Evolutionary conservation across 2,797 vertebrate genomes (phyloP), one percentile per base, ranked within the genome.

Genomic region (Lophotriccus pileatus): DNA sequence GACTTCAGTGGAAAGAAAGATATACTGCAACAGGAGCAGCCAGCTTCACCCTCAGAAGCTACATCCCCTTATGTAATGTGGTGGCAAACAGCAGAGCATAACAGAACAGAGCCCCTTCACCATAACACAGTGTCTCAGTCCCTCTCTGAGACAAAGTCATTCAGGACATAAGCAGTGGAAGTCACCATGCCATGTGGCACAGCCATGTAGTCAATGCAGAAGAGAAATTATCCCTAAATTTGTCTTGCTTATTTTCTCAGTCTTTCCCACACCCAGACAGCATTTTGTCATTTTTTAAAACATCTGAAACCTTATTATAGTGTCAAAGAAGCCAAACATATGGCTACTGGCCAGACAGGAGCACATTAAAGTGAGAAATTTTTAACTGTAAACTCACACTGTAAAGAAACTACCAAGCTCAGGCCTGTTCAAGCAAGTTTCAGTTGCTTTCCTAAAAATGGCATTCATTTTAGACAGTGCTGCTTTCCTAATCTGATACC

Each of bases 51-150:
- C 36, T 78, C 2, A 1, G 17, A 27, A 30, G 52, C 28, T 50
- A 14, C 12, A 21, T 30, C 13, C 9, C 9, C 62, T 32, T 16
- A 39, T 18, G 21, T 27, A 64, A 63, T 0, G 2, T 17, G 14
- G 14, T 23, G 24, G 37, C n/a, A 56, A 86, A 74, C 4, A 62
- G 36, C 37, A 37, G 27, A 12, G 4, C 2, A 1, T 22, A 32
- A 32, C 3, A 37, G 27, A 81, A 32, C 34, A 39, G 44, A 63
- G 39, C 6, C 78, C 22, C 43, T 60, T 47, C 32, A 14, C 8
- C 2, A 0, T 25, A 23, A 12, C 0, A 1, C 52, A 27, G n/a
- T 20, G 44, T 39, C 21, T 49, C 5, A 1, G 22, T 53, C 14
- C 4, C 46, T 47, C 8, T 3, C 58, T 81, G n/a, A 84, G 32